phyloP scores from a whole-genome alignment of 2,113 vertebrate species.

The Thomomys bottae region DNA sequence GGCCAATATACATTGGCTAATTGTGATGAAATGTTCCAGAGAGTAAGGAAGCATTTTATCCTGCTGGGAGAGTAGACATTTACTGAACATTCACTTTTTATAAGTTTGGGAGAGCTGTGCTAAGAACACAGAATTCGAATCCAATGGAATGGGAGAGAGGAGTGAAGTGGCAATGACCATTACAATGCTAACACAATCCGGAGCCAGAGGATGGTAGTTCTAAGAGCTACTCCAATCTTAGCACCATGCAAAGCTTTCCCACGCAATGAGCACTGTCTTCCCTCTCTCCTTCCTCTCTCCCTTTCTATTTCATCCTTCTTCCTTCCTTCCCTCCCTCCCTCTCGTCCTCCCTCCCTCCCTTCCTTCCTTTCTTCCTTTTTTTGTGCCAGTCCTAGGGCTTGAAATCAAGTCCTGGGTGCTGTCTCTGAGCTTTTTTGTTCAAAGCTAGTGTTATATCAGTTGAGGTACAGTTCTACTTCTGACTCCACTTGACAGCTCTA shows the following conservation, averaged over 20 bases:
- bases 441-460: no score
- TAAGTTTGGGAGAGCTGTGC: not conserved
- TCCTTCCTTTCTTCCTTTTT: no score
- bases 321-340: not conserved
- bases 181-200: not conserved
- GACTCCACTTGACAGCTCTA: no score
- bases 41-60: not conserved
- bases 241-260: slow-evolving; percentile 37
- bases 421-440: no score
- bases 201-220: not conserved
- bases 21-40: slow-evolving; percentile 45
- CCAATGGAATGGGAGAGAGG: slow-evolving; percentile 21
- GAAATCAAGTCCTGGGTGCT: no score
- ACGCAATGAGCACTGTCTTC: not conserved
- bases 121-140: slow-evolving; percentile 47
- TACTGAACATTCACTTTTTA: not conserved
- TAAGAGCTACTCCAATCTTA: not conserved
- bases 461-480: no score
- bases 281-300: no score
- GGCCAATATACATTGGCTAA: not conserved
- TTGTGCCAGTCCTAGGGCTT: no score
- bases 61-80: not conserved
- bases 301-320: no score
- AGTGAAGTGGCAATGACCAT: slow-evolving; percentile 24
- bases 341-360: no score